Evolutionary conservation across 2,888 invertebrate species (phyloP).

Genomic region (Chrysolina oricalcia): DNA sequence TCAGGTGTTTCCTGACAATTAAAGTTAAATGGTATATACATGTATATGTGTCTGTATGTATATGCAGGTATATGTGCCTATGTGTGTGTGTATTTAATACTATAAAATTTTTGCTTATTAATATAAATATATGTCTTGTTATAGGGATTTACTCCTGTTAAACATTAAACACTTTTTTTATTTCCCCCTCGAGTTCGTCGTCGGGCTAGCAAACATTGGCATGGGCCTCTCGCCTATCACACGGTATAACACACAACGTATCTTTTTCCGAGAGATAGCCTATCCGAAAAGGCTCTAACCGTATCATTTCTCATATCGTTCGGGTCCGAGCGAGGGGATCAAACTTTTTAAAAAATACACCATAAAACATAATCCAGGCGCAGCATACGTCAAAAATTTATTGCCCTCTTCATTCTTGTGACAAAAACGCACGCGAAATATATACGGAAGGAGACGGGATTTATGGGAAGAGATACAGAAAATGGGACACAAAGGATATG

Average conservation of each 20-base stretch:
- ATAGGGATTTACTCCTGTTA: no score
- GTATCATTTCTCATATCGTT: constrained; percentile 60
- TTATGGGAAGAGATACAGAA: constrained; percentile 48
- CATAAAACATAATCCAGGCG: constrained; percentile 61
- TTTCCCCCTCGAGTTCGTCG: no score
- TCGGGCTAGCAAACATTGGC: no score
- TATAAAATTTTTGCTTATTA: no score
- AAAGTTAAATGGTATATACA: no score
- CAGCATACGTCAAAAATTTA: constrained; percentile 60
- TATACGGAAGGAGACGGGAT: constrained; percentile 50
- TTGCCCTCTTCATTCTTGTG: constrained; percentile 50
- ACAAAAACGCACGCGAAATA: constrained; percentile 52
- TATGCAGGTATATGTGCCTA: no score
- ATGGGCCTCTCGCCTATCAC: constrained; percentile 45
- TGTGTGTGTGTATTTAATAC: no score
- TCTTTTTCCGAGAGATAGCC: constrained; percentile 41
- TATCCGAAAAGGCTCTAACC: constrained; percentile 58
- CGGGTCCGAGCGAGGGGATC: constrained; percentile 54
- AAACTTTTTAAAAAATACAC: constrained; percentile 62
- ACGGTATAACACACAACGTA: constrained; percentile 46
- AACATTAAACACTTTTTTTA: no score
- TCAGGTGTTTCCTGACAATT: no score
- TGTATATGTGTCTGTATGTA: no score
- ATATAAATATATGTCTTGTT: no score
- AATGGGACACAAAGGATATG: constrained; percentile 43